Conservation (phyloP, 2,888 invertebrate genomes). For the Pristionchus arcanus region DNA sequence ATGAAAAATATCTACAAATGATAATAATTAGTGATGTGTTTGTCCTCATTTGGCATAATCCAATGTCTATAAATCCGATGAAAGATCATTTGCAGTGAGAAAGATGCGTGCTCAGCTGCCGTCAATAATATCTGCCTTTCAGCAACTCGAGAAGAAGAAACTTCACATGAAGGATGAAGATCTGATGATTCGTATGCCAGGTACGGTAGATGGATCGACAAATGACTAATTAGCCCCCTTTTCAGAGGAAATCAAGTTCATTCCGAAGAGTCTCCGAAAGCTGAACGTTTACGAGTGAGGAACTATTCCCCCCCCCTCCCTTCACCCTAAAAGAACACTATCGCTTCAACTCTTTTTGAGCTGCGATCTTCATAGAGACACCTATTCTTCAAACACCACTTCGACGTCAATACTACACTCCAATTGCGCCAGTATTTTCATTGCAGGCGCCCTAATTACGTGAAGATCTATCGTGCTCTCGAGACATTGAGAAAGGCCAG, state of each 20-base stretch:
- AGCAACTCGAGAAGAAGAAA: constrained; percentile 38
- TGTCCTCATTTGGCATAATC: no score
- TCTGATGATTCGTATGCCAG: constrained; percentile 58
- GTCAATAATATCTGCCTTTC: not conserved
- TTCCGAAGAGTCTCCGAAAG: constrained; percentile 14
- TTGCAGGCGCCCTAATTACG: constrained; percentile 50
- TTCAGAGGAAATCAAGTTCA: constrained; percentile 47
- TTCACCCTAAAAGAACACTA: no score
- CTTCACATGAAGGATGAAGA: constrained; percentile 45
- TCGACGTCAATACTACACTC: no score
- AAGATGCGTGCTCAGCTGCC: no score
- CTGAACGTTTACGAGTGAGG: constrained; percentile 34
- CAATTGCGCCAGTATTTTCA: not conserved
- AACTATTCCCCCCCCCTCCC: no score
- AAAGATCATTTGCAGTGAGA: no score
- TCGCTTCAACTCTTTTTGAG: no score
- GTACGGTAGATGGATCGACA: constrained; percentile 59
- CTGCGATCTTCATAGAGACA: no score
- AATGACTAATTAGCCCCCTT: constrained; percentile 16
- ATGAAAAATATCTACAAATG: not conserved
- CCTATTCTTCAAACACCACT: no score
- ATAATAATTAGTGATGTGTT: not conserved
- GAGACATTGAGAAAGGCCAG: not conserved
- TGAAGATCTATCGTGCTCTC: not conserved
- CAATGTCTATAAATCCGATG: no score